phyloP scores from a whole-genome alignment of 2,113 vertebrate species.

The Taxidea taxus region DNA sequence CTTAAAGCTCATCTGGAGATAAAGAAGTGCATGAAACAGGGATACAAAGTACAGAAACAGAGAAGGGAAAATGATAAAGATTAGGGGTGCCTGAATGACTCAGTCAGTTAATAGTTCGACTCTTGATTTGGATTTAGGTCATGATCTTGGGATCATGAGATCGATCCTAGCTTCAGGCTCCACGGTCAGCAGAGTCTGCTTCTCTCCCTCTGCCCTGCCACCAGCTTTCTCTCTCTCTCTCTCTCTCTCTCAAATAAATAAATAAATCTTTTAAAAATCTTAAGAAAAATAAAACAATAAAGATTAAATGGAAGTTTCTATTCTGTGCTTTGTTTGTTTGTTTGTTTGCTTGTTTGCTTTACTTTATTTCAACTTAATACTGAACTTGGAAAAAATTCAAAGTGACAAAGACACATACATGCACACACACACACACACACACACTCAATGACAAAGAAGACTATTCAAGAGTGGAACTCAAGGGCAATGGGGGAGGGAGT shows the following conservation, averaged over 20 bases:
- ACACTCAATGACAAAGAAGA: not conserved
- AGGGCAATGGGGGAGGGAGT: not conserved
- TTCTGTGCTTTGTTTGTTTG: not conserved
- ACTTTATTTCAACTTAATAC: not conserved
- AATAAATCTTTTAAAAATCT: not conserved
- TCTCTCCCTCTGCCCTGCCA: not conserved
- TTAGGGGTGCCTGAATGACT: not conserved
- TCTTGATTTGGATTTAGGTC: not conserved
- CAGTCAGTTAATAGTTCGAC: not conserved
- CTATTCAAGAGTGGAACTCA: not conserved
- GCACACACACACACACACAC: not conserved
- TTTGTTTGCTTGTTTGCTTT: not conserved
- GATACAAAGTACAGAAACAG: not conserved
- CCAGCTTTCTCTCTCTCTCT: no score
- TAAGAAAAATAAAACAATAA: not conserved
- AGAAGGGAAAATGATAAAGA: not conserved
- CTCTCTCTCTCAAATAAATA: not conserved
- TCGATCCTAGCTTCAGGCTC: not conserved
- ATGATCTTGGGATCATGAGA: not conserved
- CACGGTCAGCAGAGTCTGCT: not conserved
- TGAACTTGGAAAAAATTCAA: not conserved
- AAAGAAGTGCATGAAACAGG: not conserved
- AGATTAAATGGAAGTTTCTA: not conserved
- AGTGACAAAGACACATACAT: rapidly evolving
- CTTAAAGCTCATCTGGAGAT: not conserved